These are phyloP conservation scores for Myiotriccus ornatus DNA, from an alignment of 2,797 vertebrate genomes.

Conservation along the genomic window DNA sequence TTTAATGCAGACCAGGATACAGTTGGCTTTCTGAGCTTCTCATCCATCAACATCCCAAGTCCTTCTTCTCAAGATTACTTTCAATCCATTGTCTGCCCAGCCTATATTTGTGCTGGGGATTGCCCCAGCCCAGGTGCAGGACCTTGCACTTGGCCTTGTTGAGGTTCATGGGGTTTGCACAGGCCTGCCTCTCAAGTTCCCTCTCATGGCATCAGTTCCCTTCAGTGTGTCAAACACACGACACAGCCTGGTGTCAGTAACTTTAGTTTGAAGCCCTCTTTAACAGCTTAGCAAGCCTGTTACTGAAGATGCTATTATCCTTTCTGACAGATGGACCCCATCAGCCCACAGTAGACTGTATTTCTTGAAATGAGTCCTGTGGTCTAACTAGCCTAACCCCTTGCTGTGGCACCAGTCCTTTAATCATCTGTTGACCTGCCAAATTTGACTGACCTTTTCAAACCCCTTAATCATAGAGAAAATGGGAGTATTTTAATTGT, in stretches of 20 bases:
- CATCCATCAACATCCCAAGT: neutral
- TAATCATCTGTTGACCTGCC: neutral
- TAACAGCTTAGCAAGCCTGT: neutral
- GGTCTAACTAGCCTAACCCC: neutral
- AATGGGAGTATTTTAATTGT: neutral
- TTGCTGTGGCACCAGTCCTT: neutral
- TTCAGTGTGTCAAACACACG: neutral
- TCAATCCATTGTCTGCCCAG: neutral
- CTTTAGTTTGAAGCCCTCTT: neutral
- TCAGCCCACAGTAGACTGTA: neutral
- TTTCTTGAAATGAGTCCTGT: neutral
- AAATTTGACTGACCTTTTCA: neutral
- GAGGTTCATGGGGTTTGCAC: neutral
- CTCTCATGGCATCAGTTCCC: neutral
- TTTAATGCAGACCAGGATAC: neutral
- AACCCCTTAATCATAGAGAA: neutral
- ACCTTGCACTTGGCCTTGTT: neutral
- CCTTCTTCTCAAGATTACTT: neutral
- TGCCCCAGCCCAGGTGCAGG: neutral
- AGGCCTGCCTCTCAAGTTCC: neutral
- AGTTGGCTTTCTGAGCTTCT: neutral
- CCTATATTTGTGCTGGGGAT: neutral
- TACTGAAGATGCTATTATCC: neutral
- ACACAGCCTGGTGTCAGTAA: neutral
- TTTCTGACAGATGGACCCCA: neutral